Percentiles rank a stretch among this genome's conserved stretches.
These are phyloP conservation scores for Tylochromis polylepis DNA, from an alignment of 2,113 vertebrate species.

Conservation along the genomic window DNA sequence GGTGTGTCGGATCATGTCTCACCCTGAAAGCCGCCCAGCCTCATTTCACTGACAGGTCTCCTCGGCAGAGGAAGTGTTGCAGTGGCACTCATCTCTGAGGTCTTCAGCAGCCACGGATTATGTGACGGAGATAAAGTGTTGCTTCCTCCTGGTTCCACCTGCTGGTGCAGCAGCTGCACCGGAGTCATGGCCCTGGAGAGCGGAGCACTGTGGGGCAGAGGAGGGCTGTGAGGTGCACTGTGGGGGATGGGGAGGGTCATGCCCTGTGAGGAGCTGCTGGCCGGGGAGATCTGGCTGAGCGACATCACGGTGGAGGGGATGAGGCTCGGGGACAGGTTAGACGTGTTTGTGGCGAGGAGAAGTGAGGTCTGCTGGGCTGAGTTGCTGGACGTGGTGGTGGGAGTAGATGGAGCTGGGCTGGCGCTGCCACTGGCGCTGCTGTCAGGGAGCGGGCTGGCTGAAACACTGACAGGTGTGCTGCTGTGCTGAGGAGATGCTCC, in stretches of 20 bases:
- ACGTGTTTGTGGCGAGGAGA: conserved; percentile 52
- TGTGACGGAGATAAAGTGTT: conserved; percentile 34
- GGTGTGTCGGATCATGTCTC: neutral
- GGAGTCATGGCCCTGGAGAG: conserved; percentile 76
- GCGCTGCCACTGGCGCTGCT: conserved; percentile 18
- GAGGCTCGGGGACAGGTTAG: conserved; percentile 66
- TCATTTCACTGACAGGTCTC: conserved; percentile 72
- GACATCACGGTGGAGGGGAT: conserved; percentile 68
- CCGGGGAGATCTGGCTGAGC: conserved; percentile 50
- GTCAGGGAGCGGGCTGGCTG: conserved; percentile 37
- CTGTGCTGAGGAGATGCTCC: conserved; percentile 55
- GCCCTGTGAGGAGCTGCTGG: conserved; percentile 54
- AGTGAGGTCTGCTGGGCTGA: conserved; percentile 50
- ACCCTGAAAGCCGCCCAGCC: conserved; percentile 73
- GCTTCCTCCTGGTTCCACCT: conserved; percentile 47
- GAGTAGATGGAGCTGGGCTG: conserved; percentile 18
- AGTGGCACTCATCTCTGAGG: conserved; percentile 67
- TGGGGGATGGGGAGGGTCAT: conserved; percentile 66
- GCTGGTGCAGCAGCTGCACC: conserved; percentile 62
- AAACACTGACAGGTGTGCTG: conserved; percentile 30
- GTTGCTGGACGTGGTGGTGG: conserved; percentile 23
- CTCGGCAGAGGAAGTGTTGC: conserved; percentile 78
- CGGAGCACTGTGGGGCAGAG: conserved; percentile 74
- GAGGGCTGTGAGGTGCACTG: conserved; percentile 73
- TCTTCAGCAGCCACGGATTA: conserved; percentile 61